phyloP scores from a whole-genome alignment of 2,888 invertebrate genomes.

The Pheosia tremula region DNA sequence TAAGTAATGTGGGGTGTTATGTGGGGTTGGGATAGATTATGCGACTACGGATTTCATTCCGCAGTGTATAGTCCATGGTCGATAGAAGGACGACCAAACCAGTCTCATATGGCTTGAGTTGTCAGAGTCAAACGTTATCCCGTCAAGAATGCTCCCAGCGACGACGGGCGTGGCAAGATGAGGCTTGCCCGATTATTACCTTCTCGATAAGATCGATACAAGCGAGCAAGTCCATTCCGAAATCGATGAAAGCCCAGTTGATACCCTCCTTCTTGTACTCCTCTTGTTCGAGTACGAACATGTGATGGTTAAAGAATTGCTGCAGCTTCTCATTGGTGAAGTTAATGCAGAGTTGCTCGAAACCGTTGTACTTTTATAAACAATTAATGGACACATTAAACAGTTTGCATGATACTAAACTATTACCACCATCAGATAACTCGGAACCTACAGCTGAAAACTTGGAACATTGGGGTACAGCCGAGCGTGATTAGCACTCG shows the following conservation, averaged over 20 bases:
- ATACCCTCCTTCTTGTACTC: constrained; percentile 98
- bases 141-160: constrained; percentile 53
- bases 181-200: constrained; percentile 84
- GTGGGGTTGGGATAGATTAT: constrained; percentile 50
- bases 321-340: constrained; percentile 99
- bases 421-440: constrained; percentile 54
- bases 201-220: constrained; percentile 98
- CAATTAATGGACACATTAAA: constrained; percentile 49
- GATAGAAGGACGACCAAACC: constrained; percentile 27
- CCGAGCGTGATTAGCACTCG: constrained; percentile 61
- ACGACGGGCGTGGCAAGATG: constrained; percentile 46
- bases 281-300: constrained; percentile 99
- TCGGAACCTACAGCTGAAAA: constrained; percentile 49
- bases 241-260: constrained; percentile 98
- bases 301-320: constrained; percentile 99
- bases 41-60: constrained; percentile 76
- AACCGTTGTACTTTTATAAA: constrained; percentile 93
- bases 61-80: constrained; percentile 44
- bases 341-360: constrained; percentile 99
- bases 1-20: constrained; percentile 69
- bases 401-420: constrained; percentile 35
- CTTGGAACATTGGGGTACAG: constrained; percentile 47
- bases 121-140: constrained; percentile 36
- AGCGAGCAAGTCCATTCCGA: constrained; percentile 97
- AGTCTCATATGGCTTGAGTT: constrained; percentile 41